Conservation (phyloP, 2,888 invertebrate genomes). For the Colletes collaris region DNA sequence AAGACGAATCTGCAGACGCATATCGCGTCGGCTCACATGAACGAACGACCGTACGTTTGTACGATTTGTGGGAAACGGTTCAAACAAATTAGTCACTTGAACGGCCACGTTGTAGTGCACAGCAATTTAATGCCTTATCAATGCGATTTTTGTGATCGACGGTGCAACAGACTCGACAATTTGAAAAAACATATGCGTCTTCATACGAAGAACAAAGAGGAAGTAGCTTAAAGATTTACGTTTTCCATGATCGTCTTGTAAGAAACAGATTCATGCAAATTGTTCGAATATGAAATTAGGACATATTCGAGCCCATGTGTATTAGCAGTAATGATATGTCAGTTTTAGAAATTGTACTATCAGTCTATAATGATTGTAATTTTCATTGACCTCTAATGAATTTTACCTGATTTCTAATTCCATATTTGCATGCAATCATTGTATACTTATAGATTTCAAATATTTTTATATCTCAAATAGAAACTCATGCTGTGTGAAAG, state of each 20-base stretch:
- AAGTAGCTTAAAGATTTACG: neutral
- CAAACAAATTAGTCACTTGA: conserved; percentile 77
- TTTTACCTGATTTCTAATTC: conserved; percentile 19
- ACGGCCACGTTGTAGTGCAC: conserved; percentile 77
- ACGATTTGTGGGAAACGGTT: conserved; percentile 76
- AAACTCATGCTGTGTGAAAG: conserved; percentile 4
- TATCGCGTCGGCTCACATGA: conserved; percentile 78
- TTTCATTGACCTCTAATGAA: neutral
- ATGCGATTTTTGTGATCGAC: conserved; percentile 76
- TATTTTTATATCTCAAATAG: conserved; percentile 43
- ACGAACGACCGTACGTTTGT: conserved; percentile 75
- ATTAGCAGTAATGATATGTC: conserved; percentile 10
- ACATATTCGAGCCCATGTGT: conserved; percentile 2
- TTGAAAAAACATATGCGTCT: conserved; percentile 78
- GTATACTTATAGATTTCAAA: conserved; percentile 11
- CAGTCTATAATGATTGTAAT: neutral
- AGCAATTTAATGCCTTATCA: conserved; percentile 78
- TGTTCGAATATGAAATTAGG: conserved; percentile 2
- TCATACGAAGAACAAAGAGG: conserved; percentile 72
- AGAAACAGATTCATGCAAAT: neutral
- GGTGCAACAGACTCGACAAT: conserved; percentile 78
- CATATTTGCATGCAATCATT: neutral
- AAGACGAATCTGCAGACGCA: conserved; percentile 78
- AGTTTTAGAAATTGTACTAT: conserved; percentile 11
- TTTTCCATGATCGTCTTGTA: neutral